Percentiles rank a stretch among this genome's conserved stretches.
Evolutionary conservation across 30 jellyfish, hydroid and myxozoan species (phyloP).

Genomic region (Sanderia malayensis): DNA sequence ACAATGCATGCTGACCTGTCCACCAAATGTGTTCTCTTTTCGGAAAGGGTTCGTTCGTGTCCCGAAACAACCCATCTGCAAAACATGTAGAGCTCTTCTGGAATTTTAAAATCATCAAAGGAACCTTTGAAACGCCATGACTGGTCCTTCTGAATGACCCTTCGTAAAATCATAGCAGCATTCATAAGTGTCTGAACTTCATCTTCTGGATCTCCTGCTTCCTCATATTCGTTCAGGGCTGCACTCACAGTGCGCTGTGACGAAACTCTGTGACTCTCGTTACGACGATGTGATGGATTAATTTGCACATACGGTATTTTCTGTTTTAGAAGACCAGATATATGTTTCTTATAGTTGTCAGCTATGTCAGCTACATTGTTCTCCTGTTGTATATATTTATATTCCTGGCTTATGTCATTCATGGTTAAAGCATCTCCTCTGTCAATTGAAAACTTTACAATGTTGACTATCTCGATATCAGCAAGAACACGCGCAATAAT

Average conservation of each 20-base stretch:
- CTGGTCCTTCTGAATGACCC: background rate
- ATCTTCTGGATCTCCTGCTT: slow-evolving; percentile 9
- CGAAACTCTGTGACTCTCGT: slow-evolving; percentile 2
- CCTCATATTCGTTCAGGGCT: slow-evolving; percentile 1
- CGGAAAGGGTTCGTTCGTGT: background rate
- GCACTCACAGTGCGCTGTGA: slow-evolving; percentile 10
- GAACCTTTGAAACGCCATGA: slow-evolving; percentile 17
- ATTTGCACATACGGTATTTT: background rate
- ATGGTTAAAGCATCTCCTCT: background rate
- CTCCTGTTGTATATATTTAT: background rate
- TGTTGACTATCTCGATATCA: background rate
- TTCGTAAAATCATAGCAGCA: slow-evolving; percentile 18
- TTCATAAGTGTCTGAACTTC: background rate
- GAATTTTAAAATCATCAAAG: slow-evolving; percentile 22
- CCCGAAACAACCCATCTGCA: slow-evolving; percentile 2
- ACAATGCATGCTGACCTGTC: slow-evolving; percentile 5
- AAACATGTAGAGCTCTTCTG: slow-evolving; percentile 7
- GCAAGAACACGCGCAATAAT: slow-evolving; percentile 2
- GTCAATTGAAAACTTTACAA: background rate
- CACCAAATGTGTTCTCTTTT: no score
- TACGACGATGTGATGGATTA: background rate
- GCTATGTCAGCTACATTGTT: background rate
- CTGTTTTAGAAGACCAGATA: background rate
- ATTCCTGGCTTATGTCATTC: background rate
- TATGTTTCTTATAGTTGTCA: slow-evolving; percentile 9